Evolutionary conservation across 2,113 vertebrate genomes (phyloP).

Genomic region (Thalassoma bifasciatum): DNA sequence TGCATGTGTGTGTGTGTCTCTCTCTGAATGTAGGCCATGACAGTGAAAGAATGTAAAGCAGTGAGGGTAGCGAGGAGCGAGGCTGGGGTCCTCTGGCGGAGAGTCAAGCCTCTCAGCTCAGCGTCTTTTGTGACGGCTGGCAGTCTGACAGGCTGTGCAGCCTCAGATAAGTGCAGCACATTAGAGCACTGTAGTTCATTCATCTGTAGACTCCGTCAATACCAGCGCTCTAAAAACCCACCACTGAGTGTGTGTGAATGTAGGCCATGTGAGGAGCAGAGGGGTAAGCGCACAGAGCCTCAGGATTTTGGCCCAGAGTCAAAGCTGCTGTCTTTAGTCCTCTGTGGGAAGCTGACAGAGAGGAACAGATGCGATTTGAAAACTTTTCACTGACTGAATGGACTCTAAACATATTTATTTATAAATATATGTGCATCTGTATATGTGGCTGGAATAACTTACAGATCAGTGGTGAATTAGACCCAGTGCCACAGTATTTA

Average conservation of each 20-base stretch:
- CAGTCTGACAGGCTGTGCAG: constrained; percentile 24
- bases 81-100: constrained; percentile 32
- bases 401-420: background rate
- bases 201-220: constrained; percentile 24
- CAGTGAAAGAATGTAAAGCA: constrained; percentile 47
- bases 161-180: constrained; percentile 42
- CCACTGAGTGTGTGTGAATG: constrained; percentile 26
- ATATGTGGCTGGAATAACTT: background rate
- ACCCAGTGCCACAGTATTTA: too few relatives aligned
- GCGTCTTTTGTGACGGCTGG: constrained; percentile 53
- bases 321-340: background rate
- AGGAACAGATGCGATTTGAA: background rate
- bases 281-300: background rate
- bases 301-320: background rate
- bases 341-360: background rate
- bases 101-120: constrained; percentile 30
- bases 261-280: constrained; percentile 38
- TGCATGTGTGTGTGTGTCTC: background rate
- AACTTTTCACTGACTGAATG: background rate
- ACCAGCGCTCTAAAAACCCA: constrained; percentile 3
- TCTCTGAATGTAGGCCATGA: constrained; percentile 38
- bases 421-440: background rate
- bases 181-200: constrained; percentile 31
- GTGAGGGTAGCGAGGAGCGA: background rate
- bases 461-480: background rate